Evolutionary conservation across 2,888 invertebrate species (phyloP), one percentile per base, ranked within the genome.

Genomic region (Cenopis cana): DNA sequence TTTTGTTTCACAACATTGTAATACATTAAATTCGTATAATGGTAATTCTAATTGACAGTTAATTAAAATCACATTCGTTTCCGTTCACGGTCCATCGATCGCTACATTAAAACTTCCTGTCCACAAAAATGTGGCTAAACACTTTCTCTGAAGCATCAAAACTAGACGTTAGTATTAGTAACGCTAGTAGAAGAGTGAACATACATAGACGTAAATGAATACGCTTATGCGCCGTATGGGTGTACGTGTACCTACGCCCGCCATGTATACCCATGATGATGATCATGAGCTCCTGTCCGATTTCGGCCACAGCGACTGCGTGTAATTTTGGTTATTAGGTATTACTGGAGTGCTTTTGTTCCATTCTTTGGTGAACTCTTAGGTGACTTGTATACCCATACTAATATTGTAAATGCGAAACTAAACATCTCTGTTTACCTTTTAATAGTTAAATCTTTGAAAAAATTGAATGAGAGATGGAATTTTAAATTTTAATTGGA

Each of bases 1-100:
- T 24, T 65, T 46, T 65, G 41, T 59, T 60, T 54, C 33, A 18
- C 54, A 66, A 55, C 59, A 60, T 52, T 50, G 49, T n/a, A 57
- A 49, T 50, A 20, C 14, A 20, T 62, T 56, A 69, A 64, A 62
- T 54, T 64, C 38, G 36, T 66, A 17, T 60, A 59, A 18, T 52
- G 41, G 41, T 52, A 54, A 70, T 66, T 59, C 52, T 24, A 67
- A 67, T 61, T 5, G 60, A 24, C 24, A 11, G 61, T 29, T 67
- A 71, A 67, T 71, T 67, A 61, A 69, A 71, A 71, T 67, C 71
- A 66, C 66, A 71, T 66, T 49, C 66, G 55, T 71, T 71, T 71
- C 67, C 67, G 55, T 67, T 50, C 66, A 71, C 67, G 71, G 66
- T 54, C 55, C 66, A 71, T 60, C 36, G 67, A 54, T 61, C 61